These are phyloP conservation scores for Opisthocomus hoazin DNA, from an alignment of 2,113 vertebrate genomes.

Conservation along the genomic window DNA sequence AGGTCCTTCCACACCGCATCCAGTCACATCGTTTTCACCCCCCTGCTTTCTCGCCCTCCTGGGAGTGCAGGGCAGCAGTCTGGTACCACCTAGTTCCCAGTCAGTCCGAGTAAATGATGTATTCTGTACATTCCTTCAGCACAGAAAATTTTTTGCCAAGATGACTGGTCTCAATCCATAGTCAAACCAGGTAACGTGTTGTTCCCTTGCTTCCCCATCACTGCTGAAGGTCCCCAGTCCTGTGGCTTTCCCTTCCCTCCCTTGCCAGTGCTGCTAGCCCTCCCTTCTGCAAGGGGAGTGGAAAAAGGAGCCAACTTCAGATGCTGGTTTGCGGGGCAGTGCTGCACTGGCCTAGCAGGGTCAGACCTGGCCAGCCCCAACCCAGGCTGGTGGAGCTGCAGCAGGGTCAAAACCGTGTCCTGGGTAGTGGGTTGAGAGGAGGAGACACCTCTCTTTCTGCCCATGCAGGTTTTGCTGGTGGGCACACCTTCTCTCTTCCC, in stretches of 20 bases:
- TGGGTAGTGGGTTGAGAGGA: background rate
- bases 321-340: background rate
- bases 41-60: fast-evolving
- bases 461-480: fast-evolving
- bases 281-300: background rate
- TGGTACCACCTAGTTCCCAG: background rate
- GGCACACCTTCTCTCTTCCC: background rate
- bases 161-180: background rate
- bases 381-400: background rate
- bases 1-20: background rate
- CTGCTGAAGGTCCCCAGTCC: background rate
- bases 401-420: background rate
- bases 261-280: fast-evolving
- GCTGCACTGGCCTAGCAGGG: background rate
- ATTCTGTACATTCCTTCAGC: background rate
- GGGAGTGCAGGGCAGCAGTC: background rate
- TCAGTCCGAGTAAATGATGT: background rate
- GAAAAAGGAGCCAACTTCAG: background rate
- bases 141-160: background rate
- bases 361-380: background rate
- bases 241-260: background rate
- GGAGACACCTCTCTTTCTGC: background rate
- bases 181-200: fast-evolving
- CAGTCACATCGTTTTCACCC: fast-evolving
- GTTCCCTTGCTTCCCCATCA: background rate